Conservation (phyloP, 2,797 vertebrate species). For the Oceanodroma leucorhoa region DNA sequence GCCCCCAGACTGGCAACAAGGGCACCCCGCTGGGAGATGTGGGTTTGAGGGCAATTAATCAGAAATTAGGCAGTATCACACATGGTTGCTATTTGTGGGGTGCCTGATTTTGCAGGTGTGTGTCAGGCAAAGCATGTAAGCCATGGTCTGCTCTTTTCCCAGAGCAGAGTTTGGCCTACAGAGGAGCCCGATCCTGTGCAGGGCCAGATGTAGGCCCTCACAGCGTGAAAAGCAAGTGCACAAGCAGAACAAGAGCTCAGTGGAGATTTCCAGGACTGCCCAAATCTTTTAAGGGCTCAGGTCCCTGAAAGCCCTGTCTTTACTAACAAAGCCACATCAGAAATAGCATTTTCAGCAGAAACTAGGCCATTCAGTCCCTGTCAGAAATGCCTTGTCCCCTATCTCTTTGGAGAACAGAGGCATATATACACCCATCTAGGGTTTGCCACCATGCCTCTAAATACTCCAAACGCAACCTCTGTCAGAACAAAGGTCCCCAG, state of each 20-base stretch:
- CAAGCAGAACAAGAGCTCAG: background rate
- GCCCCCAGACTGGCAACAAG: background rate
- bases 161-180: background rate
- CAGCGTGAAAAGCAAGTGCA: accelerated
- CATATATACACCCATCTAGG: background rate
- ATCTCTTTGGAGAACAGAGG: background rate
- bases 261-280: background rate
- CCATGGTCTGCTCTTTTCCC: background rate
- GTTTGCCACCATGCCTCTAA: background rate
- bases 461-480: background rate
- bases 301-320: background rate
- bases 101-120: background rate
- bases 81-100: accelerated
- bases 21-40: accelerated
- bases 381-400: background rate
- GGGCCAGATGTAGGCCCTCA: background rate
- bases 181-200: background rate
- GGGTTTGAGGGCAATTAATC: background rate
- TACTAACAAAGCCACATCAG: background rate
- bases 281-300: background rate
- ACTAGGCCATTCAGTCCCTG: background rate
- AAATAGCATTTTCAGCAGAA: background rate
- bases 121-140: background rate
- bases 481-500: background rate
- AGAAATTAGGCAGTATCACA: background rate